phyloP scores from a whole-genome alignment of 2,797 vertebrate species.

The Anguilla anguilla region DNA sequence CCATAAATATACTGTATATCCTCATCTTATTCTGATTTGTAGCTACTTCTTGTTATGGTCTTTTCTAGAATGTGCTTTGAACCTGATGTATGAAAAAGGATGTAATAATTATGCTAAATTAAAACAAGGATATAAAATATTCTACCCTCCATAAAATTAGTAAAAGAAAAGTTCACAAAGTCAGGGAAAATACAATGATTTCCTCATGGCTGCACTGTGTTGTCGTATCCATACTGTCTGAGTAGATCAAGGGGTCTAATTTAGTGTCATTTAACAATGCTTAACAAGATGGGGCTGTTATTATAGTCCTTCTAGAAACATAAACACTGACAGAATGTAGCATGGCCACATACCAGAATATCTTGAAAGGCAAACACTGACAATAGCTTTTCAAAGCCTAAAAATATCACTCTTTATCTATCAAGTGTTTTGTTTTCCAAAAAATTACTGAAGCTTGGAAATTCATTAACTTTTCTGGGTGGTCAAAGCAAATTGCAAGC shows the following conservation, averaged over 20 bases:
- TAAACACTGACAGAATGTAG: conserved; percentile 38
- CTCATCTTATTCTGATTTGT: conserved; percentile 5
- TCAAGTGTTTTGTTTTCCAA: conserved; percentile 38
- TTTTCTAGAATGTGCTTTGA: neutral
- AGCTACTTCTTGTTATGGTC: neutral
- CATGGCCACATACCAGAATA: neutral
- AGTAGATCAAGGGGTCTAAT: neutral
- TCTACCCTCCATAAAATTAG: neutral
- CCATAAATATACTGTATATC: neutral
- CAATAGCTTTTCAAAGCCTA: conserved; percentile 51
- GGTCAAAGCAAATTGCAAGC: conserved; percentile 62
- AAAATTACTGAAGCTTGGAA: conserved; percentile 48
- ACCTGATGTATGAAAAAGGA: neutral
- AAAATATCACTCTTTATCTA: conserved; percentile 51
- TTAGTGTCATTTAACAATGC: conserved; percentile 12
- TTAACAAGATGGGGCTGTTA: conserved; percentile 3
- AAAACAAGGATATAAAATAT: conserved; percentile 5
- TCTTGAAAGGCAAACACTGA: conserved; percentile 48
- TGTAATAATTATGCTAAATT: neutral
- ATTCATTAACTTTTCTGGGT: conserved; percentile 66
- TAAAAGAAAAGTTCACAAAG: neutral
- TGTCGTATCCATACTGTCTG: neutral
- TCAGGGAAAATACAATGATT: neutral
- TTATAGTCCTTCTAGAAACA: conserved; percentile 38
- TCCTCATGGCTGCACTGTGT: neutral